Base-by-base conservation (phyloP, 2,888 invertebrate genomes). In the Dioctria rufipes region DNA sequence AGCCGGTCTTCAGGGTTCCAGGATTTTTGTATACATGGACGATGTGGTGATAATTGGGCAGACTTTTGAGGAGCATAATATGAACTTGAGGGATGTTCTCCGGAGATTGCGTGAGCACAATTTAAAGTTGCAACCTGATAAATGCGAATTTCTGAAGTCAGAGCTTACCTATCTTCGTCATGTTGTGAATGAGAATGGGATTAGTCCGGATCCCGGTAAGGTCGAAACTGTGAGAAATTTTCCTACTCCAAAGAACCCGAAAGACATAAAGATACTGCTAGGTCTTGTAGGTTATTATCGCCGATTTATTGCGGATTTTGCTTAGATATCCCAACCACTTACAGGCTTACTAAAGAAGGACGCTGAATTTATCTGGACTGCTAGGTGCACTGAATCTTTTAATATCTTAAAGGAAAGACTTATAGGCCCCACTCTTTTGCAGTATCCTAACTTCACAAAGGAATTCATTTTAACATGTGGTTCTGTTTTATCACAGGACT, bases 381-480 rank as follows among this genome's bases (percentile, higher is more conserved):
- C 65, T 5, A 5, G 54, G 2, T 71, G 71, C 25, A 42, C 69
- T 43, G 1, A 66, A 42, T 13, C 78, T 4, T 81, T 81, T 13
- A 13, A 61, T 3, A 54, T 42, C 42, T 6, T 81, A 11, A 81
- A 78, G n/a, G 40, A 81, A 43, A 2, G 9, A n/a, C 58, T 81
- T 4, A 39, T 66, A 1, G 2, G 84, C 54, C 84, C 84, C 51
- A 87, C 86, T 0, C 82, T 88, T 5, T 67, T 89, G 39, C 84
- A 86, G 75, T 88, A 86, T 65, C 86, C 86, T 4, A 86, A 87
- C 78, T 88, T 88, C 73, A 75, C 80, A 0, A 80, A 85, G 81
- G 69, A 82, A 3, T 86, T 86, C 75, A 73, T 81, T 6, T 8
- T 86, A 11, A 85, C 85, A 2, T 84, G 85, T 2, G 86, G 85